Percentiles rank a stretch among this genome's conserved stretches.
phyloP scores from a whole-genome alignment of 2,888 invertebrate genomes.

The Endomychus coccineus region DNA sequence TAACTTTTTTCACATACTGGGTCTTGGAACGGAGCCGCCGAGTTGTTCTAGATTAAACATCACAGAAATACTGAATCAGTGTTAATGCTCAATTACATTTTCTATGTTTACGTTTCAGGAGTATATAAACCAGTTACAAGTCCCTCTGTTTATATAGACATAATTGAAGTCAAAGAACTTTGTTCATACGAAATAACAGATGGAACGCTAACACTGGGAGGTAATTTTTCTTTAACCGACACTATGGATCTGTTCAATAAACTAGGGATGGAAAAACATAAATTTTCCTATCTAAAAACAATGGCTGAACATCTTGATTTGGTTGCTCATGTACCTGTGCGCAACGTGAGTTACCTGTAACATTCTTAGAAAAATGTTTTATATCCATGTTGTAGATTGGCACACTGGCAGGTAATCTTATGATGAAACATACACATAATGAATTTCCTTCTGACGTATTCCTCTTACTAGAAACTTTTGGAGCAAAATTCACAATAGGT shows the following conservation, averaged over 20 bases:
- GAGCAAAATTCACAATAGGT: constrained; percentile 45
- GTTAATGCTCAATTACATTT: no score
- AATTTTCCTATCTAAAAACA: constrained; percentile 25
- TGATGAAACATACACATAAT: constrained; percentile 57
- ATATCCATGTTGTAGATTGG: constrained; percentile 47
- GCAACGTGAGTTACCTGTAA: constrained; percentile 49
- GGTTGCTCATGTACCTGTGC: constrained; percentile 62
- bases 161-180: constrained; percentile 53
- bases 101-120: no score
- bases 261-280: constrained; percentile 17
- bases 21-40: no score
- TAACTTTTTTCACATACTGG: no score
- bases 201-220: constrained; percentile 51
- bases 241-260: constrained; percentile 22
- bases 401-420: constrained; percentile 63
- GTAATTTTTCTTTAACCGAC: constrained; percentile 24
- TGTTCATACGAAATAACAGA: constrained; percentile 41
- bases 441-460: constrained; percentile 71
- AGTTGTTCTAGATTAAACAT: no score
- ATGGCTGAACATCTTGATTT: constrained; percentile 59
- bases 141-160: constrained; percentile 51
- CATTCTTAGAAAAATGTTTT: background rate
- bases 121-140: constrained; percentile 8
- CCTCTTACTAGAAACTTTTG: constrained; percentile 54
- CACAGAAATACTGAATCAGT: no score